Conservation (phyloP, 2,113 vertebrate species). For the Syrmaticus mikado region DNA sequence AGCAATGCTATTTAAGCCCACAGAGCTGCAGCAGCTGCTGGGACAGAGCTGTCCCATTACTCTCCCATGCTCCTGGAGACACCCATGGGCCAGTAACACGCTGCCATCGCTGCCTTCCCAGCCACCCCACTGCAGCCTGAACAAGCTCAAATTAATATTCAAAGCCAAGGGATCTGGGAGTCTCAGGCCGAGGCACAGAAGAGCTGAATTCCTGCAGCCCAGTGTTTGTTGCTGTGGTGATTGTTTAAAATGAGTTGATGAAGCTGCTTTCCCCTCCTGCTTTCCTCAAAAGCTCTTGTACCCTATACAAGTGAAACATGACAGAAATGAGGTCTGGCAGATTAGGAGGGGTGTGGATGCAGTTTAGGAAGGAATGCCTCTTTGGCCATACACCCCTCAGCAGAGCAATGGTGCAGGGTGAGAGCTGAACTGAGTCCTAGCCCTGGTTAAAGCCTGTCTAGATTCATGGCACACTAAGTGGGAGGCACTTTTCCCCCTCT, state of each 20-base stretch:
- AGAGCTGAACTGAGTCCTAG: not conserved
- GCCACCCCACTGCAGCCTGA: not conserved
- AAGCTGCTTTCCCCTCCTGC: not conserved
- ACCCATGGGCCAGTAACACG: accelerated
- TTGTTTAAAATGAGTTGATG: not conserved
- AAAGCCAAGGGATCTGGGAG: not conserved
- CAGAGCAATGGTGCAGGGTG: not conserved
- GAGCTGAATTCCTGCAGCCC: not conserved
- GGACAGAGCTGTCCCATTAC: not conserved
- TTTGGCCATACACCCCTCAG: not conserved
- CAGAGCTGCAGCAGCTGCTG: not conserved
- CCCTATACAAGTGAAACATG: not conserved
- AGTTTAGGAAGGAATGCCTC: not conserved
- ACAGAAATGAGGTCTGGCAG: not conserved
- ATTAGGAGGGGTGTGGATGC: not conserved
- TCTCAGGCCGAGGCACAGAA: not conserved
- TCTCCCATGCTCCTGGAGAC: not conserved
- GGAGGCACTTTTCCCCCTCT: not conserved
- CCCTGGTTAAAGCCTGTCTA: not conserved
- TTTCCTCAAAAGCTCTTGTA: not conserved
- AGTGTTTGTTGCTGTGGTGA: slow-evolving; percentile 29
- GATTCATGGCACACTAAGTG: not conserved
- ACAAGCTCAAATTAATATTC: slow-evolving; percentile 29
- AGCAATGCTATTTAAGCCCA: not conserved
- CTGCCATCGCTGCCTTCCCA: not conserved